Percentiles rank a stretch among this genome's conserved stretches.
Conservation (phyloP, 2,888 invertebrate species). For the Tupiocoris notatus region DNA sequence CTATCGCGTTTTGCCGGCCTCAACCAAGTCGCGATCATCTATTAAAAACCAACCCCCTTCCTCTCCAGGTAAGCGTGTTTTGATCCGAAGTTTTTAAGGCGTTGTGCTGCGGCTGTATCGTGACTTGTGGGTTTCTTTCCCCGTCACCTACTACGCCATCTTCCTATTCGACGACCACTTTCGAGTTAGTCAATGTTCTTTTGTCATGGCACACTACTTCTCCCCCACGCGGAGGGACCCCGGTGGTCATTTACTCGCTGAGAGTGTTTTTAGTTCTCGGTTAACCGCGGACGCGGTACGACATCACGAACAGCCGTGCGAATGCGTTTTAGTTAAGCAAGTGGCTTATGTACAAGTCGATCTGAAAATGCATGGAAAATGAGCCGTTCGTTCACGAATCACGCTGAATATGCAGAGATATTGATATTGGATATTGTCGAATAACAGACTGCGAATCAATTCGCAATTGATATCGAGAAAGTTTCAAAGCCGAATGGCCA, state of each 20-base stretch:
- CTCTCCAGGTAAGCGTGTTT: background rate
- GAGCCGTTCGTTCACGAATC: too few relatives aligned
- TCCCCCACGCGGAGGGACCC: background rate
- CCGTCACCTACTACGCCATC: too few relatives aligned
- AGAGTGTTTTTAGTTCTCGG: slow-evolving; percentile 18
- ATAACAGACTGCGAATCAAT: too few relatives aligned
- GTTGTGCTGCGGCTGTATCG: background rate
- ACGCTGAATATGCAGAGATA: too few relatives aligned
- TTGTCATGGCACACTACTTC: slow-evolving; percentile 27
- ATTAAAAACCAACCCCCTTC: background rate
- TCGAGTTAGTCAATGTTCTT: slow-evolving; percentile 21
- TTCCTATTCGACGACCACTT: background rate
- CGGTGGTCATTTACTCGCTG: slow-evolving; percentile 21
- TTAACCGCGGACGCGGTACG: slow-evolving; percentile 17
- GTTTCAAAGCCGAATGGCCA: too few relatives aligned
- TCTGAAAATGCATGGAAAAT: too few relatives aligned
- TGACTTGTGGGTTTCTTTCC: background rate
- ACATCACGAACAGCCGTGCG: too few relatives aligned
- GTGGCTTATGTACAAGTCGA: too few relatives aligned
- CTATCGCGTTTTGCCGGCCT: background rate
- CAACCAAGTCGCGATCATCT: background rate
- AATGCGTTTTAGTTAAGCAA: too few relatives aligned
- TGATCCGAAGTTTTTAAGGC: background rate
- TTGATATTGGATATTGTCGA: too few relatives aligned
- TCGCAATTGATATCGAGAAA: too few relatives aligned